These are phyloP conservation scores for Acleris emargana DNA, from an alignment of 2,888 invertebrate species.

Conservation along the genomic window DNA sequence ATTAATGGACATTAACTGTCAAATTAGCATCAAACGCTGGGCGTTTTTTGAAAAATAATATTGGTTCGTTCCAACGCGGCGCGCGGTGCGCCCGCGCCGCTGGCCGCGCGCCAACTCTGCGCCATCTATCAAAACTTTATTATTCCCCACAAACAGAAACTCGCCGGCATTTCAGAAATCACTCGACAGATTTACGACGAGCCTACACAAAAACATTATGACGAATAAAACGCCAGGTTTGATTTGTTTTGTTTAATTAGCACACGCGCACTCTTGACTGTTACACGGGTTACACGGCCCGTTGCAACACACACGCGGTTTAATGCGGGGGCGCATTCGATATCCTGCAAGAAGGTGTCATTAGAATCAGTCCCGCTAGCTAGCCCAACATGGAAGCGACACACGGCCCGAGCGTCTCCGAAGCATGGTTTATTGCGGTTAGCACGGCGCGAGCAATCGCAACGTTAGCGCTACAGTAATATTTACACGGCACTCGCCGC, in stretches of 20 bases:
- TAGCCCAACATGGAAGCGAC: conserved; percentile 5
- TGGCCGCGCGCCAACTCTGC: conserved; percentile 37
- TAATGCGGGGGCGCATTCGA: conserved; percentile 2
- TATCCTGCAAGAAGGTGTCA: conserved; percentile 24
- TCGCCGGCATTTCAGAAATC: conserved; percentile 45
- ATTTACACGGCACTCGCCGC: conserved; percentile 45
- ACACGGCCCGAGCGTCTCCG: conserved; percentile 13
- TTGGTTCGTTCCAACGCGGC: background rate
- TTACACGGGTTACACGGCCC: conserved; percentile 8
- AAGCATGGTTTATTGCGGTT: conserved; percentile 39
- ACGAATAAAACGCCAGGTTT: conserved; percentile 20
- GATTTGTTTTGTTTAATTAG: conserved; percentile 19
- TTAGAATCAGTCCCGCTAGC: conserved; percentile 7
- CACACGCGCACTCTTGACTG: conserved; percentile 6
- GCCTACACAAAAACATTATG: conserved; percentile 30
- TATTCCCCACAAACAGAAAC: conserved; percentile 34
- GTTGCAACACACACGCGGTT: background rate
- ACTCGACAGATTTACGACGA: conserved; percentile 44
- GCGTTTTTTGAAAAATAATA: conserved; percentile 17
- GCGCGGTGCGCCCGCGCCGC: conserved; percentile 13
- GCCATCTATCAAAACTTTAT: conserved; percentile 44
- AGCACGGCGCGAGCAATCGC: conserved; percentile 35
- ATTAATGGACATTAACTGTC: conserved; percentile 30
- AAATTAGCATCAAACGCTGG: conserved; percentile 31
- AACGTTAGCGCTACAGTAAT: conserved; percentile 43